phyloP scores from a whole-genome alignment of 2,113 vertebrate species.

The Lophura nycthemera region DNA sequence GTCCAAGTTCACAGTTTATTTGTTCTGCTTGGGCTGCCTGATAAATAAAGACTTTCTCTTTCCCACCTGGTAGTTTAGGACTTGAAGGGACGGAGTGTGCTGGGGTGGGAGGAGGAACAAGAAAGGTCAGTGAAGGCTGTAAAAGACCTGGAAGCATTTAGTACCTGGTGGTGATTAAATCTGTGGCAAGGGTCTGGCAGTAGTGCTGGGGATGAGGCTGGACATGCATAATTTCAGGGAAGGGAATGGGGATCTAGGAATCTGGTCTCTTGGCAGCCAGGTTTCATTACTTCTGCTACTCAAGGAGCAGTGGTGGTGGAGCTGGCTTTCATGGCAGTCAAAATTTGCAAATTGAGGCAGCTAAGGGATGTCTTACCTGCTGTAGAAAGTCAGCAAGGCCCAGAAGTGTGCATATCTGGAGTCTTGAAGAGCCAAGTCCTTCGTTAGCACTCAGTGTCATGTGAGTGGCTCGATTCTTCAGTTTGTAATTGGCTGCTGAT shows the following conservation, averaged over 20 bases:
- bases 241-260: neutral
- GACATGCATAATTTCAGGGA: neutral
- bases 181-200: neutral
- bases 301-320: neutral
- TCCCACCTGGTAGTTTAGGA: neutral
- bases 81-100: neutral
- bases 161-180: neutral
- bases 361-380: neutral
- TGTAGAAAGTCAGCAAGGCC: neutral
- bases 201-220: neutral
- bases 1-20: accelerated
- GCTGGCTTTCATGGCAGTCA: neutral
- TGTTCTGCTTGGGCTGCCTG: neutral
- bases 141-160: neutral
- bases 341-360: neutral
- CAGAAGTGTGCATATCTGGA: neutral
- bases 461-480: neutral
- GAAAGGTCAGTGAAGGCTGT: neutral
- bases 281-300: neutral
- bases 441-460: accelerated
- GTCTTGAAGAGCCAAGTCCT: neutral
- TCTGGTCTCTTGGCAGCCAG: neutral
- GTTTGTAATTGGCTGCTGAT: neutral
- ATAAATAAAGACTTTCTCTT: neutral
- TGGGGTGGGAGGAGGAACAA: neutral